Conservation (phyloP, 1,140 invertebrate genomes). For the Drosophila ogumai region DNA sequence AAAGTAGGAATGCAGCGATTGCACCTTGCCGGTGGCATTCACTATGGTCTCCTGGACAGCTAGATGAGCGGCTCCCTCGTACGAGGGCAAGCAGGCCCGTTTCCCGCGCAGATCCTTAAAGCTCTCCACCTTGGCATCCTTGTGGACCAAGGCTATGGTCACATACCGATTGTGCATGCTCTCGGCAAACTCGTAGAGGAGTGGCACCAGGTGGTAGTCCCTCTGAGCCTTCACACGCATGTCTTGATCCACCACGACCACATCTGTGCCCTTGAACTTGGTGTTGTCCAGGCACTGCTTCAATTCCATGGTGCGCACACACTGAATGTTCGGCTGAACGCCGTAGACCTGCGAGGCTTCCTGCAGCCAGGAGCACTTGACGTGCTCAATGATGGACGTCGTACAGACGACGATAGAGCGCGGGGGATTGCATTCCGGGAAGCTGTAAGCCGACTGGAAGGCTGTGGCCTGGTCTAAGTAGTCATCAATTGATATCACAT, state of each 20-base stretch:
- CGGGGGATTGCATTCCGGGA: conserved; percentile 88
- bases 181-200: conserved; percentile 88
- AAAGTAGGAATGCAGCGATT: conserved; percentile 86
- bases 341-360: conserved; percentile 90
- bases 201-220: conserved; percentile 87
- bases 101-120: conserved; percentile 88
- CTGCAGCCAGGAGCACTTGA: conserved; percentile 91
- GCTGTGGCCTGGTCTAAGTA: conserved; percentile 87
- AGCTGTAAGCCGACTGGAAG: conserved; percentile 88
- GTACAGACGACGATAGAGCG: conserved; percentile 88
- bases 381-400: conserved; percentile 87
- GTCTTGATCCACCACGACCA: conserved; percentile 87
- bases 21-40: conserved; percentile 84
- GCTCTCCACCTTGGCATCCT: conserved; percentile 86
- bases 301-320: conserved; percentile 86
- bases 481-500: conserved; percentile 86
- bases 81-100: conserved; percentile 89
- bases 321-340: conserved; percentile 90
- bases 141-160: conserved; percentile 90
- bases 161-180: conserved; percentile 87
- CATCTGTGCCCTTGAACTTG: conserved; percentile 87
- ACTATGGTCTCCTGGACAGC: conserved; percentile 87
- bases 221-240: conserved; percentile 87
- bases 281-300: conserved; percentile 89
- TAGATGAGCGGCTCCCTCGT: conserved; percentile 88